Conservation (phyloP, 1,140 invertebrate species). For the Cardiocondyla obscurior region DNA sequence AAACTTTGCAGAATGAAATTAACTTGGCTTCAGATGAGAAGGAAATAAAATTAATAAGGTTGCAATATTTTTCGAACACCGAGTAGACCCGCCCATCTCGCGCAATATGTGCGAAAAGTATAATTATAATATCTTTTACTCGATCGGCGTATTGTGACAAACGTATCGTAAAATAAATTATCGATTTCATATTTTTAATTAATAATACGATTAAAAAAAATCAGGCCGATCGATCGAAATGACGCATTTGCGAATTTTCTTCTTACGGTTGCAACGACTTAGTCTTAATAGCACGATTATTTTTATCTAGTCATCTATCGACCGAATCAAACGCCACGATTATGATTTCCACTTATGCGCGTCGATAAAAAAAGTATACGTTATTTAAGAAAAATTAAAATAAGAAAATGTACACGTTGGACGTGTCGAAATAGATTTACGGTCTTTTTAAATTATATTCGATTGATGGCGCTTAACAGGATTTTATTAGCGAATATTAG, state of each 20-base stretch:
- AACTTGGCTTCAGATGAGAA: background rate
- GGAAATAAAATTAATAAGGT: conserved; percentile 2
- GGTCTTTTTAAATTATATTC: background rate
- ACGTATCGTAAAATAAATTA: background rate
- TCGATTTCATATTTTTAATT: background rate
- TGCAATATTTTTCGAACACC: background rate
- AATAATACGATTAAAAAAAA: background rate
- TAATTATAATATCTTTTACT: background rate
- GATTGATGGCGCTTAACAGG: background rate
- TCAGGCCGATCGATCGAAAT: conserved; percentile 61
- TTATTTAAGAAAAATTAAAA: background rate
- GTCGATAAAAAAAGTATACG: background rate
- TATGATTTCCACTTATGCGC: background rate
- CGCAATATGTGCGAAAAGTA: background rate
- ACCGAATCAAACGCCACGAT: background rate
- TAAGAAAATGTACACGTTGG: background rate
- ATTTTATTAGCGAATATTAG: conserved; percentile 10
- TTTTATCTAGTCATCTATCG: too few species aligned
- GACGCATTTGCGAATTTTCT: conserved; percentile 42
- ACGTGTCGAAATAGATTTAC: background rate
- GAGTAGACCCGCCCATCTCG: background rate
- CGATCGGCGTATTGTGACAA: background rate
- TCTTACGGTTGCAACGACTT: conserved; percentile 38
- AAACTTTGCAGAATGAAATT: background rate
- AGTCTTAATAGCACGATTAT: background rate